A percentile compares a stretch with the other conserved stretches of the same genome.
These are phyloP conservation scores for Gorilla gorilla DNA, from an alignment of 2,113 vertebrate species.

Conservation along the genomic window DNA sequence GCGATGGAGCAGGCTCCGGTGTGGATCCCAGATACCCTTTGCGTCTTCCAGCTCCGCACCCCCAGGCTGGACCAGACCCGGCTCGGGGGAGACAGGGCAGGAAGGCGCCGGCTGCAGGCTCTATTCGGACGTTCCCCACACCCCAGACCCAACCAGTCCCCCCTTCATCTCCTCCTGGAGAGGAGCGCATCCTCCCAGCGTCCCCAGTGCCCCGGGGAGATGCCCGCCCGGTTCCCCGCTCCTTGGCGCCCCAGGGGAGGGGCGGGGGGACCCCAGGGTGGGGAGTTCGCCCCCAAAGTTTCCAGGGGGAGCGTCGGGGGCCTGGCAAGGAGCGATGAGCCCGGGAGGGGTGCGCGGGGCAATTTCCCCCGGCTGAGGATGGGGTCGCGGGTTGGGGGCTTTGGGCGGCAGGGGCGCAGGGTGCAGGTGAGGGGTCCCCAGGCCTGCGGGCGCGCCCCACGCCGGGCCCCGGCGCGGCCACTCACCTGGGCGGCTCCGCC, in stretches of 20 bases:
- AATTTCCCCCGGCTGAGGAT: neutral
- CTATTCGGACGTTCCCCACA: neutral
- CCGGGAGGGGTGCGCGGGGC: neutral
- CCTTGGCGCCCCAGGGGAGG: neutral
- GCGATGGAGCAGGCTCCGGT: neutral
- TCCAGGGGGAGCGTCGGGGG: neutral
- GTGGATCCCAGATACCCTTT: neutral
- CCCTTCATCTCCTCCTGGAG: neutral
- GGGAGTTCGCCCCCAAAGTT: constrained; percentile 43
- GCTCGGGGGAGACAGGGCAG: neutral
- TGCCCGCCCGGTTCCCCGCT: neutral
- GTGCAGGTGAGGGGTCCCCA: neutral
- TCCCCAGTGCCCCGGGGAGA: neutral
- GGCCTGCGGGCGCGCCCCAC: neutral
- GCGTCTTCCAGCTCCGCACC: neutral
- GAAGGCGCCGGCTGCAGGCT: neutral
- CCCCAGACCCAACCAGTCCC: neutral
- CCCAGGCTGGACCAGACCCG: neutral
- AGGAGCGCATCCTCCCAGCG: neutral
- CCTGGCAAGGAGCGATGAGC: neutral
- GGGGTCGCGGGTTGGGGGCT: neutral
- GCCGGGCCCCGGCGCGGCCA: neutral
- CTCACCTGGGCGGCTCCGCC: constrained; percentile 74
- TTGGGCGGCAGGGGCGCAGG: neutral
- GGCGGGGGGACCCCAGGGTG: neutral